Evolutionary conservation across 1,140 invertebrate species (phyloP).

Genomic region (Drosophila mojavensis): DNA sequence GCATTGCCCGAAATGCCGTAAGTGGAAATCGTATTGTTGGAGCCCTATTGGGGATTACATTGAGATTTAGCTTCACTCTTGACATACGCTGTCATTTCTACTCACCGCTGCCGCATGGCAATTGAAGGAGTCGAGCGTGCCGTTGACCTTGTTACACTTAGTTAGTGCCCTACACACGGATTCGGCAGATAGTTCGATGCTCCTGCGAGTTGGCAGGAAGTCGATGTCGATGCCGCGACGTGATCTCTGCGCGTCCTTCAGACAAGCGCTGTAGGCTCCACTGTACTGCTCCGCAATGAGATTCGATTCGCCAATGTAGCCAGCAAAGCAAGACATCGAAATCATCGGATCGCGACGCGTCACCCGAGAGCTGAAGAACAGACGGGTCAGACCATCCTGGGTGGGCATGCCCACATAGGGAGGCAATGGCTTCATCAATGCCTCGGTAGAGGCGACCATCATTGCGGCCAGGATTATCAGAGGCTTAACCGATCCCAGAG

Average conservation of each 20-base stretch:
- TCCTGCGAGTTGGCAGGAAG: constrained; percentile 48
- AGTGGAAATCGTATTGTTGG: constrained; percentile 71
- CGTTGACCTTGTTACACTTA: constrained; percentile 46
- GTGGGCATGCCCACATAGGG: constrained; percentile 65
- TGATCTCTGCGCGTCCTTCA: constrained; percentile 31
- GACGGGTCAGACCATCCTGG: constrained; percentile 63
- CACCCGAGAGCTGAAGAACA: constrained; percentile 69
- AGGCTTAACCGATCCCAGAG: neutral
- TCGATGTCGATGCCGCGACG: constrained; percentile 66
- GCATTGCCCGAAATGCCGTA: constrained; percentile 80
- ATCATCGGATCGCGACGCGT: constrained; percentile 61
- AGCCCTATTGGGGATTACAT: constrained; percentile 46
- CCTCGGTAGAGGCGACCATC: constrained; percentile 26
- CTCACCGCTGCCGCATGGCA: constrained; percentile 72
- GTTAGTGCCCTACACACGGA: constrained; percentile 52
- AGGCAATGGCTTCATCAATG: constrained; percentile 48
- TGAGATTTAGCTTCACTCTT: neutral
- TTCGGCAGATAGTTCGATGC: constrained; percentile 46
- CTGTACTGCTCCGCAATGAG: constrained; percentile 65
- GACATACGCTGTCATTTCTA: neutral
- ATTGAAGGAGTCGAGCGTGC: constrained; percentile 66
- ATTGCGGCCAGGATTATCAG: constrained; percentile 29
- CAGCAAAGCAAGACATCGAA: constrained; percentile 71
- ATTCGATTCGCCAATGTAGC: constrained; percentile 76
- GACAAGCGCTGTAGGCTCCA: constrained; percentile 52